Base-by-base conservation (phyloP, 2,888 invertebrate genomes). In the Lithophane socia region DNA sequence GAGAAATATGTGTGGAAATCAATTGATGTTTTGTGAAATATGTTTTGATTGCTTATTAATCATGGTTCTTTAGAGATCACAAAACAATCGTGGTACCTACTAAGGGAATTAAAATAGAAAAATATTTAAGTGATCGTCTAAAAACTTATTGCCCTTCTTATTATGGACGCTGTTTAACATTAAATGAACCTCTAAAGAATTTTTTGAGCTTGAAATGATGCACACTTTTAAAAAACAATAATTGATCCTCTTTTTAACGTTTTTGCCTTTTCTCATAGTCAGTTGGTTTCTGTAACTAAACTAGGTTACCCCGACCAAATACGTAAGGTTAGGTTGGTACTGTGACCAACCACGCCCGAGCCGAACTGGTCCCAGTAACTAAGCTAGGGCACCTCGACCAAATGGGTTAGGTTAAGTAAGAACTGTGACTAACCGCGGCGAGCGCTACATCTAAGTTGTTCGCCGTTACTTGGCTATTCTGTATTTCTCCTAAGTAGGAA, bases 1-100 rank as follows among this genome's bases (percentile, higher is more conserved):
- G 65, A 68, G 73, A 72, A 85, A 52, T 63, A 2, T 66, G 18
- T 84, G 78, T 60, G 47, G 83, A 74, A 86, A 84, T 86, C 42
- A 18, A 74, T 72, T 72, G 63, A 72, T 58, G 60, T 37, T 56
- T 69, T 65, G 29, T 24, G n/a, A 52, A 84, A 65, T 56, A 52
- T 16, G 37, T 58, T 54, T 37, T 69, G 13, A 60, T 83, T 47
- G 44, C n/a, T 56, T 65, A 21, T n/a, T 71, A 47, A 37, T 44
- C n/a, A 56, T 75, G 9, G 24, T 65, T 80, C 0, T 60, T 56
- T 29, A 16, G 1, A n/a, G 9, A 54, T 1, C 12, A 12, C 29
- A 54, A 47, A 77, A 44, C 24, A 49, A n/a, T 13, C 47, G 8
- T 29, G 2, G 18, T 24, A 7, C 9, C 29, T 29, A n/a, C n/a